Percentiles rank a stretch among this genome's conserved stretches.
phyloP scores from a whole-genome alignment of 2,797 vertebrate genomes.

The Amphiprion clarkii region DNA sequence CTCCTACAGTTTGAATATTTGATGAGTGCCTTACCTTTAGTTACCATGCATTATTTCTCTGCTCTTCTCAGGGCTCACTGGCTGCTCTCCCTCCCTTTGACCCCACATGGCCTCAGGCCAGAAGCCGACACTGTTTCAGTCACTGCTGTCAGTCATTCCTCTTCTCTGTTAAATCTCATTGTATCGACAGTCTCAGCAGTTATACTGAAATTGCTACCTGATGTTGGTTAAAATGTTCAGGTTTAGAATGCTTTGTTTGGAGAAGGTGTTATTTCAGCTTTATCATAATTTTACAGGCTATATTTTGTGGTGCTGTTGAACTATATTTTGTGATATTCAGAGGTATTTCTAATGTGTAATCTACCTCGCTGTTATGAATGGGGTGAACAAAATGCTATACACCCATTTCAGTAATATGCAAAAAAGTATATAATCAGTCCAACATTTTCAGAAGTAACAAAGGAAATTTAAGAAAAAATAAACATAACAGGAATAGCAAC shows the following conservation, averaged over 20 bases:
- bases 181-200: background rate
- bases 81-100: constrained; percentile 71
- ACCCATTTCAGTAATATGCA: background rate
- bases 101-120: constrained; percentile 64
- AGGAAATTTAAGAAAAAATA: background rate
- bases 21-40: constrained; percentile 88
- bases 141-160: constrained; percentile 42
- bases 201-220: background rate
- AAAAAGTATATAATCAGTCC: background rate
- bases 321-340: background rate
- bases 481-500: too few species aligned
- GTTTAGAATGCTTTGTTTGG: too few species aligned
- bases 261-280: background rate
- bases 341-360: background rate
- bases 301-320: background rate
- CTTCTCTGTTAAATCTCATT: constrained; percentile 28
- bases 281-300: background rate
- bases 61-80: constrained; percentile 79
- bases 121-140: constrained; percentile 59
- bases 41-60: constrained; percentile 92
- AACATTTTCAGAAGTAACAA: background rate
- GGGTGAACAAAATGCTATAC: background rate
- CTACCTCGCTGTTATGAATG: background rate
- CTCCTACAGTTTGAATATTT: constrained; percentile 86
- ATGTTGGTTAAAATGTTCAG: background rate